Percentiles rank a stretch among this genome's conserved stretches.
Evolutionary conservation across 2,113 vertebrate species (phyloP).

Genomic region (Piaya cayana): DNA sequence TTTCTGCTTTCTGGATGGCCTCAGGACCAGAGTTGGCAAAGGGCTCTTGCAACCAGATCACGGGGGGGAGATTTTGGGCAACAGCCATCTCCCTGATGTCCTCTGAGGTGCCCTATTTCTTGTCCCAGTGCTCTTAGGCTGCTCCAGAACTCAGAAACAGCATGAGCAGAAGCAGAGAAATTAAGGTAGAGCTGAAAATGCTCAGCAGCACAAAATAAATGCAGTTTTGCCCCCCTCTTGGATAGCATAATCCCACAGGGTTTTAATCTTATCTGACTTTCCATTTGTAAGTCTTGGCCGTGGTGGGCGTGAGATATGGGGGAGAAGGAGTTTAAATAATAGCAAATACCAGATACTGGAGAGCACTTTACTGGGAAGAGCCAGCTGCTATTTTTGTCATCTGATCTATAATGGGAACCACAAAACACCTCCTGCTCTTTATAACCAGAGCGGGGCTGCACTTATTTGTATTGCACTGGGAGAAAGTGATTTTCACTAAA

Average conservation of each 20-base stretch:
- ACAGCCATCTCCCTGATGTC: no score
- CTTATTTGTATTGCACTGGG: neutral
- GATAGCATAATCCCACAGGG: neutral
- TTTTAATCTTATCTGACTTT: neutral
- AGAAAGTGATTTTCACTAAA: conserved; percentile 9
- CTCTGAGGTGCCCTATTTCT: accelerated
- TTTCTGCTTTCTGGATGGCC: neutral
- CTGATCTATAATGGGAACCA: neutral
- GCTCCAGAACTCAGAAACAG: neutral
- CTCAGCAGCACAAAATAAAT: neutral
- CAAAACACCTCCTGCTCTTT: neutral
- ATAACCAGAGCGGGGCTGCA: neutral
- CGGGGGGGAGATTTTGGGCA: neutral
- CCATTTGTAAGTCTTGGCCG: neutral
- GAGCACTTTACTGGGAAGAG: neutral
- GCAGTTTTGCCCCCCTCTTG: neutral
- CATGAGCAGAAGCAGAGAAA: neutral
- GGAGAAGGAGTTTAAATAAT: neutral
- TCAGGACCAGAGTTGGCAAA: accelerated
- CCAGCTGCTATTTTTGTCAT: conserved; percentile 10
- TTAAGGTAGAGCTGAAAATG: neutral
- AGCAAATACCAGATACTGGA: neutral
- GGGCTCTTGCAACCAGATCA: neutral
- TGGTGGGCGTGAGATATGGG: neutral
- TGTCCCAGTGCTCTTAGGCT: neutral